These are phyloP conservation scores for Prunella himalayana DNA, from an alignment of 2,113 vertebrate species.

Conservation along the genomic window DNA sequence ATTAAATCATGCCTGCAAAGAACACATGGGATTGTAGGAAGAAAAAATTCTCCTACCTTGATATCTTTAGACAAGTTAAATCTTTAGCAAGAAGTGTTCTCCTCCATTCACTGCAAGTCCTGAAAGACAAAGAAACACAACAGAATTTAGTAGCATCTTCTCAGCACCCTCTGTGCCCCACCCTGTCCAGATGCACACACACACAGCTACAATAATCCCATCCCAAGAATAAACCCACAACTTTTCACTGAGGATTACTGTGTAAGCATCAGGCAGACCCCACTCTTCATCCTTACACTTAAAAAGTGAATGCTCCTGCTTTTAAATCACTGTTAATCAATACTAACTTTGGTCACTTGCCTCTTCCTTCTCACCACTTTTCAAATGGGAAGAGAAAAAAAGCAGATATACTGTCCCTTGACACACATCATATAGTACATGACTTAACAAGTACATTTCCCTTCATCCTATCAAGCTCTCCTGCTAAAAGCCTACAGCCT, in stretches of 20 bases:
- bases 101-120: constrained; percentile 57
- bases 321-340: not conserved
- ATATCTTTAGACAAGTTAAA: not conserved
- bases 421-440: rapidly evolving
- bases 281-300: not conserved
- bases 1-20: not conserved
- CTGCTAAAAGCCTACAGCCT: not conserved
- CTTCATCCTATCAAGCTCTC: not conserved
- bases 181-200: rapidly evolving
- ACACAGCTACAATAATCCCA: not conserved
- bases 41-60: constrained; percentile 27
- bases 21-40: rapidly evolving
- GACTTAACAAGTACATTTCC: not conserved
- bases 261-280: not conserved
- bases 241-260: not conserved
- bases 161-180: not conserved
- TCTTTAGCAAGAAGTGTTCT: not conserved
- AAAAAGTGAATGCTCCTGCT: not conserved
- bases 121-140: constrained; percentile 3
- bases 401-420: not conserved
- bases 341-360: not conserved
- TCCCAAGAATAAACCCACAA: not conserved
- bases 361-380: not conserved
- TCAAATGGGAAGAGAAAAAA: not conserved
- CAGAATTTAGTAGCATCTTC: not conserved